Base-by-base conservation (phyloP, 1,140 invertebrate genomes). In the Drosophila prosaltans region DNA sequence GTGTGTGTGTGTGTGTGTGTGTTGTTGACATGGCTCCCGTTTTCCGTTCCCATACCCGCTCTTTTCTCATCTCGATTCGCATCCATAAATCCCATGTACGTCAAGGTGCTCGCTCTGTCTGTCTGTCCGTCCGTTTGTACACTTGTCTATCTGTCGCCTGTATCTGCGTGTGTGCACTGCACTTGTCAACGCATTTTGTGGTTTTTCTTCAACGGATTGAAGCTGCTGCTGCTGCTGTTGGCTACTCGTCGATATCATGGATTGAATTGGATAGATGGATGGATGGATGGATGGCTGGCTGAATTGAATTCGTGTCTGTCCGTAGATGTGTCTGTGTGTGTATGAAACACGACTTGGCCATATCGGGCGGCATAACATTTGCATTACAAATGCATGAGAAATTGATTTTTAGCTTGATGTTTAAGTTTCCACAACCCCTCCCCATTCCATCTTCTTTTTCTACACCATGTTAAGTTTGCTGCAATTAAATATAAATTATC, bases 401-500 rank as follows among this genome's bases (percentile, higher is more conserved):
- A 78, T 84, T 76, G 71, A 72, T 85, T 85, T 72, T 16, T 11
- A 62, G 21, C 39, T 36, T 36, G 32, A 36, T 36, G 32, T 5
- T 36, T 36, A 36, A 36, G 32, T 36, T 36, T 36, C 32, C 45
- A 16, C 45, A 9, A 26, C 8, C 0, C 28, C 28, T 4, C 28
- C 28, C 28, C 28, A 30, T 30, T 30, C 5, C 1, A 24, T 51
- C 7, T 30, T 30, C 45, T 11, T 24, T 3, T 51, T 10, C 21
- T 1, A 1, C 21, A 61, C 66, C 65, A 58, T 55, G 55, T 61
- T 63, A 24, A 39, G 10, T 68, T 70, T 67, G n/a, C 65, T 58
- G 72, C 82, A 85, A 85, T 85, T 86, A 83, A 77, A 83, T 80
- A 86, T 71, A 70, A 88, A 88, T 86, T 86, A 88, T 86, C 83